Conservation (phyloP, 2,113 vertebrate genomes). For the Rhinolophus sinicus region DNA sequence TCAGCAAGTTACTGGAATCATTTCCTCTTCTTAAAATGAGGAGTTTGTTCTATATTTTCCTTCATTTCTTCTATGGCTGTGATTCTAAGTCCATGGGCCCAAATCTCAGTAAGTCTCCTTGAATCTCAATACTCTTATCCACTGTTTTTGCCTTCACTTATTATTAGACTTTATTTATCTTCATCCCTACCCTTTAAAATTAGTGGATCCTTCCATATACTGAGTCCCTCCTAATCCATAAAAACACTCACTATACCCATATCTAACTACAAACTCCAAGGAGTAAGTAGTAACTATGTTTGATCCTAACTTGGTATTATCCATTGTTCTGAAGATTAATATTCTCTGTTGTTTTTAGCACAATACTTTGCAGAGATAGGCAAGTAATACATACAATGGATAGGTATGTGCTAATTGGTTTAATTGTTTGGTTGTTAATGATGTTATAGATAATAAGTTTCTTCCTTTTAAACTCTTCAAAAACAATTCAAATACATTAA, state of each 20-base stretch:
- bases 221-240: neutral
- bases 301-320: neutral
- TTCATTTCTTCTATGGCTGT: neutral
- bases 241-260: neutral
- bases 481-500: conserved; percentile 19
- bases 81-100: neutral
- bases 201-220: neutral
- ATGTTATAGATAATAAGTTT: neutral
- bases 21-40: neutral
- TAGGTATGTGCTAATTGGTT: neutral
- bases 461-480: conserved; percentile 19
- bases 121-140: neutral
- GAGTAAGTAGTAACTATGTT: neutral
- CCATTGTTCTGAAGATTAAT: neutral
- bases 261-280: neutral
- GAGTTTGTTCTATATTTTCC: fast-evolving
- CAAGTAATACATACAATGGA: neutral
- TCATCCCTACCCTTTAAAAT: neutral
- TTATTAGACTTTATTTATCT: neutral
- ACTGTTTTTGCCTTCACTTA: neutral
- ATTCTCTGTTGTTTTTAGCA: neutral
- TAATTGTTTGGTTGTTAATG: conserved; percentile 42
- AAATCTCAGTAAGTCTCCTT: neutral
- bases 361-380: neutral
- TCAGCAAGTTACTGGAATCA: neutral